These are phyloP conservation scores for Oreotrochilus melanogaster DNA, from an alignment of 2,113 vertebrate species.

Conservation along the genomic window DNA sequence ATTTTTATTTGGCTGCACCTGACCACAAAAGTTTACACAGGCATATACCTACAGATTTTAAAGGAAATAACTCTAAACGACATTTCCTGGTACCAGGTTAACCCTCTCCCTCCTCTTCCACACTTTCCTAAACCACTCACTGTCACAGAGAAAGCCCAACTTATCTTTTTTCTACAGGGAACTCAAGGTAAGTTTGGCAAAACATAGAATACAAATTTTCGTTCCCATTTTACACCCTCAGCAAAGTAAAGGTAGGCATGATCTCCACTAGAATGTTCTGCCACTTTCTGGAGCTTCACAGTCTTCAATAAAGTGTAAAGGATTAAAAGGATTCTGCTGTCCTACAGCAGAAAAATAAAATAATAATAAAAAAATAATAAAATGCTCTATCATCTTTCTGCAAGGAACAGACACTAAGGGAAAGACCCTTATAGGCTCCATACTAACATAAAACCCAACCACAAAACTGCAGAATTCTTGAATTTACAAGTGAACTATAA, in stretches of 20 bases:
- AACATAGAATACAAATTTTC: not conserved
- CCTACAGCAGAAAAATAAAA: not conserved
- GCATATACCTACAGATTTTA: not conserved
- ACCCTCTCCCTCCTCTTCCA: not conserved
- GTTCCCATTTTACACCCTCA: not conserved
- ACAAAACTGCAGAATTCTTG: not conserved
- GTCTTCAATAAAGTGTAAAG: not conserved
- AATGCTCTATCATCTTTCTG: not conserved
- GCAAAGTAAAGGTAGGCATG: not conserved
- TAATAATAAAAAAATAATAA: too few species aligned
- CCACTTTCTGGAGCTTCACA: not conserved
- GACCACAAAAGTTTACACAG: conserved; percentile 19
- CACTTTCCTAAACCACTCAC: not conserved
- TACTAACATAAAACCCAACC: not conserved
- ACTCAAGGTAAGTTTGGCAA: not conserved
- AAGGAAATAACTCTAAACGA: not conserved
- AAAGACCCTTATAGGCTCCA: not conserved
- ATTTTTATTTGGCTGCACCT: conserved; percentile 53
- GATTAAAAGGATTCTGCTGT: not conserved
- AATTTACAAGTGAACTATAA: not conserved
- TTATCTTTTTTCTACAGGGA: not conserved
- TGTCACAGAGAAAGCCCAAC: not conserved
- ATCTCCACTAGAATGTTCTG: not conserved
- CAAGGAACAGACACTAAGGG: not conserved
- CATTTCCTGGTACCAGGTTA: not conserved